These are phyloP conservation scores for Philonicus albiceps DNA, from an alignment of 2,888 invertebrate genomes.

Conservation along the genomic window DNA sequence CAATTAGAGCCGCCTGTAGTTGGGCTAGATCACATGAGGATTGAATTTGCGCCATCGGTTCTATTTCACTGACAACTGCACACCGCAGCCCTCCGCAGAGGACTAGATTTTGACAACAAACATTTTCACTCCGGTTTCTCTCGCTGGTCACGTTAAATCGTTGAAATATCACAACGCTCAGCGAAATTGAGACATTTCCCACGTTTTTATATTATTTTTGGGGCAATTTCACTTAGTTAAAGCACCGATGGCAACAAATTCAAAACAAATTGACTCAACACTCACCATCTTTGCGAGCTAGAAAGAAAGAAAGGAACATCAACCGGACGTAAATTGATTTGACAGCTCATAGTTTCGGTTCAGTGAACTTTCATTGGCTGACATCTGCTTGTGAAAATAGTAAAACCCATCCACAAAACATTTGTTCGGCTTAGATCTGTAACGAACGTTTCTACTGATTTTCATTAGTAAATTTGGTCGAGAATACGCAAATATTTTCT, in stretches of 20 bases:
- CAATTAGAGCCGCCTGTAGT: background rate
- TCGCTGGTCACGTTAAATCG: background rate
- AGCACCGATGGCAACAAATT: slow-evolving; percentile 56
- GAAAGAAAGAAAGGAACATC: slow-evolving; percentile 57
- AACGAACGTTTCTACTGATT: no score
- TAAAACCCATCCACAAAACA: background rate
- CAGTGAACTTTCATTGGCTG: background rate
- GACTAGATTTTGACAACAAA: background rate
- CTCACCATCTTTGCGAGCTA: slow-evolving; percentile 64
- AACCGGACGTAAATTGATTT: slow-evolving; percentile 50
- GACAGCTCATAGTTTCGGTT: slow-evolving; percentile 24
- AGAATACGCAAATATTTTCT: no score
- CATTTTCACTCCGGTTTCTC: background rate
- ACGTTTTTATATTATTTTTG: background rate
- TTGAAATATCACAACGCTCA: background rate
- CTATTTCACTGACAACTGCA: background rate
- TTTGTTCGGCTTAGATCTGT: background rate
- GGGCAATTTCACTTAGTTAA: slow-evolving; percentile 47
- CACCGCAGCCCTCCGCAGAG: background rate
- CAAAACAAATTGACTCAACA: slow-evolving; percentile 51
- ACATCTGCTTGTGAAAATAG: background rate
- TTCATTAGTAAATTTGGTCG: no score
- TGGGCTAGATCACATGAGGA: background rate
- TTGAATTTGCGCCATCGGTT: background rate
- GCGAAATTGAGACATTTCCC: background rate